Percentiles rank a stretch among this genome's conserved stretches.
Evolutionary conservation across 1,140 invertebrate genomes (phyloP).

Genomic region (Scylla paramamosain): DNA sequence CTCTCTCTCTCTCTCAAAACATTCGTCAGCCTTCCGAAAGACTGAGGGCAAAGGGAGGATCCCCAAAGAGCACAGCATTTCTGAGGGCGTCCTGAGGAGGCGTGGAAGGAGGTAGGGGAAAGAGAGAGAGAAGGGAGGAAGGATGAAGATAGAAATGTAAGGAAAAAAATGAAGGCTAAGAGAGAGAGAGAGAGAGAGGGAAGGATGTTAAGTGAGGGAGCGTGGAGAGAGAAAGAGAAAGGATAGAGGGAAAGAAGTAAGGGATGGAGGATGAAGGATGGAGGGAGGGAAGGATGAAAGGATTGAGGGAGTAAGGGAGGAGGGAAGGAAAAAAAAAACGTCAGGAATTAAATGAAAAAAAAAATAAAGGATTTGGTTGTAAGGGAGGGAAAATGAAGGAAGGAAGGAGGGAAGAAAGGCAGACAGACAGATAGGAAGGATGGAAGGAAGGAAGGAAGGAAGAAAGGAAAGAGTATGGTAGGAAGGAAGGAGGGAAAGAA

Average conservation of each 20-base stretch:
- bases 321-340: neutral
- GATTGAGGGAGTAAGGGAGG: neutral
- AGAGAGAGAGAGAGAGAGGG: neutral
- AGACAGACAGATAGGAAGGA: too few species aligned
- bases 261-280: neutral
- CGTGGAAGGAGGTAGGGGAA: neutral
- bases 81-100: too few species aligned
- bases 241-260: neutral
- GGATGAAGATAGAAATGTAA: neutral
- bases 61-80: too few species aligned
- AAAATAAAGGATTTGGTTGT: neutral
- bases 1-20: neutral
- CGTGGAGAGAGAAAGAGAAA: neutral
- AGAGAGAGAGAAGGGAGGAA: constrained; percentile 16
- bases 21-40: neutral
- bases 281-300: neutral
- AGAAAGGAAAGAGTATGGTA: too few species aligned
- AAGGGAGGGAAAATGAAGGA: neutral
- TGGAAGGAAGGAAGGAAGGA: neutral
- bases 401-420: neutral
- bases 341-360: neutral
- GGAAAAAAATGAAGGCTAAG: neutral
- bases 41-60: too few species aligned
- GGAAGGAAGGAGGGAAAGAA: neutral
- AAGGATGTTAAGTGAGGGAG: neutral